Conservation (phyloP, 2,797 vertebrate genomes). For the Lepus oiostolus region DNA sequence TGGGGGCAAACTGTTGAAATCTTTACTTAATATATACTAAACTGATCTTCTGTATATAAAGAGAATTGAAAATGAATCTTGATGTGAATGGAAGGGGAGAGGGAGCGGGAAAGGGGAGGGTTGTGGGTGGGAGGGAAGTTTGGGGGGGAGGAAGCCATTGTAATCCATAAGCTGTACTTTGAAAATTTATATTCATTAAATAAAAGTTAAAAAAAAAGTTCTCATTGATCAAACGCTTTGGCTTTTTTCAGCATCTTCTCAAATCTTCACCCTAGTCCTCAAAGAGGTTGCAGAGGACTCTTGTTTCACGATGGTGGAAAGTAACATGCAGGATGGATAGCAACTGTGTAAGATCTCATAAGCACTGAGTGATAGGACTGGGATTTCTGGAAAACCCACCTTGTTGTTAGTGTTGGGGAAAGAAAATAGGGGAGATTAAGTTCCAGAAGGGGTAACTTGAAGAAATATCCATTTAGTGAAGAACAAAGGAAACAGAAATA, state of each 20-base stretch:
- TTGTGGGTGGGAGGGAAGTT: too few relatives aligned
- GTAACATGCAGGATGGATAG: background rate
- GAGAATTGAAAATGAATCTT: too few relatives aligned
- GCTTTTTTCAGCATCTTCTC: background rate
- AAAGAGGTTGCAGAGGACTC: background rate
- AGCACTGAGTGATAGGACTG: background rate
- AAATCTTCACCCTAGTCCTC: background rate
- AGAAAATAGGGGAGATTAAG: background rate
- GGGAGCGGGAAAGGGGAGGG: too few relatives aligned
- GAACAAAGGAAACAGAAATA: background rate
- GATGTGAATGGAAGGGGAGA: too few relatives aligned
- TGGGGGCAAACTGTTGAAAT: too few relatives aligned
- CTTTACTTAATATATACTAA: too few relatives aligned
- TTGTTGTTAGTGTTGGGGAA: background rate
- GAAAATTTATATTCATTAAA: too few relatives aligned
- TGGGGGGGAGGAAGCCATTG: too few relatives aligned
- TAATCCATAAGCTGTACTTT: too few relatives aligned
- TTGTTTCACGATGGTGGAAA: background rate
- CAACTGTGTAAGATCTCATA: background rate
- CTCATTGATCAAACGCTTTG: background rate
- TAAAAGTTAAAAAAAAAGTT: background rate
- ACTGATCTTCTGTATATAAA: too few relatives aligned
- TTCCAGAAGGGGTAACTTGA: background rate
- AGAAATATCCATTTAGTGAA: conserved; percentile 40
- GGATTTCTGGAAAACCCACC: conserved; percentile 50